phyloP scores from a whole-genome alignment of 2,113 vertebrate genomes.

The Cyprinodon variegatus region DNA sequence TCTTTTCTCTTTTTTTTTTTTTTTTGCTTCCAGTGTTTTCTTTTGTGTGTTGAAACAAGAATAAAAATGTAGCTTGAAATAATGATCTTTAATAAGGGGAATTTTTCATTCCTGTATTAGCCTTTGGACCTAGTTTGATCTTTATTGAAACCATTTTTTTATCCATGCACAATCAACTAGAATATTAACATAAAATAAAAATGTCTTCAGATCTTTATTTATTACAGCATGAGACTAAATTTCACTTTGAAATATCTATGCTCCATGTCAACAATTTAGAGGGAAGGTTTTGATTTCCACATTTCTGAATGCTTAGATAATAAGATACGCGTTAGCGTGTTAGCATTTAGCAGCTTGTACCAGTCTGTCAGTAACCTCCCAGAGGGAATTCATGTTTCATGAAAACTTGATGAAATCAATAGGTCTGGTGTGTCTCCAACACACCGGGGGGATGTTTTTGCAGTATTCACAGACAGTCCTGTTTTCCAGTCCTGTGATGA shows the following conservation, averaged over 20 bases:
- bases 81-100: not conserved
- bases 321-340: constrained; percentile 14
- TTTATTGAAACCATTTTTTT: no score
- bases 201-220: no score
- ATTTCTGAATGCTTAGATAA: not conserved
- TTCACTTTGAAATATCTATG: no score
- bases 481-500: constrained; percentile 51
- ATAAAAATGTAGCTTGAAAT: not conserved
- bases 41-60: not conserved
- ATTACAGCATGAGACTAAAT: no score
- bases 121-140: no score
- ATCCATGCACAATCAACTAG: no score
- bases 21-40: constrained; percentile 1
- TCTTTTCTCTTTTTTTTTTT: constrained; percentile 23
- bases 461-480: constrained; percentile 48
- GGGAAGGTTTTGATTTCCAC: not conserved
- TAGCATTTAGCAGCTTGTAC: constrained; percentile 30
- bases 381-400: constrained; percentile 35
- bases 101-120: no score
- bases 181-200: no score
- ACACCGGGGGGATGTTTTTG: not conserved
- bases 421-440: constrained; percentile 39
- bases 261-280: no score
- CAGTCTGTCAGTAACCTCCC: constrained; percentile 27
- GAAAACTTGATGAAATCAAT: constrained; percentile 56